Percentiles rank a stretch among this genome's conserved stretches.
Evolutionary conservation across 2,797 vertebrate species (phyloP).

Genomic region (Loriculus beryllinus): DNA sequence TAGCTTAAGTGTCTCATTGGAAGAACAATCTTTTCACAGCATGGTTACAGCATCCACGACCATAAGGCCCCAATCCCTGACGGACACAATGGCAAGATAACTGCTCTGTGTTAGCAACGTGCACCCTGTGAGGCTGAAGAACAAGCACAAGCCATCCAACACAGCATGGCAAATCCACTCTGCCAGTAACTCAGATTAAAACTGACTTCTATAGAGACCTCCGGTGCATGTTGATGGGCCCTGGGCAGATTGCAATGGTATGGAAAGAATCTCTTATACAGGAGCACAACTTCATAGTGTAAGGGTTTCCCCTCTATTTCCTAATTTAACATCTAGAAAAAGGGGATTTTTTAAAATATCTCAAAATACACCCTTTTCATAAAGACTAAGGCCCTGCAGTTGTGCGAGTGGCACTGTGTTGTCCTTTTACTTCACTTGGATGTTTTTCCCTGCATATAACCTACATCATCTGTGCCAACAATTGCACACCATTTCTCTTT

Average conservation of each 20-base stretch:
- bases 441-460: background rate
- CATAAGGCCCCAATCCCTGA: background rate
- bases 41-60: background rate
- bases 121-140: background rate
- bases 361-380: background rate
- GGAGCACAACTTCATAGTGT: background rate
- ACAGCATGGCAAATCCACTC: background rate
- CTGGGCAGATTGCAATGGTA: background rate
- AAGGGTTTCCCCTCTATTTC: background rate
- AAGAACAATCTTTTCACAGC: background rate
- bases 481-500: background rate
- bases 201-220: background rate
- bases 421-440: background rate
- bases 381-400: background rate
- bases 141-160: background rate
- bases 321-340: background rate
- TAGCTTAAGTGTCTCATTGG: background rate
- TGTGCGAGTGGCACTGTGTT: background rate
- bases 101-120: rapidly evolving
- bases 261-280: background rate
- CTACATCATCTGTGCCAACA: background rate
- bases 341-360: background rate
- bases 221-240: rapidly evolving
- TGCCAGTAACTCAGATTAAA: background rate
- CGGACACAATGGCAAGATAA: background rate